These are phyloP conservation scores for Odocoileus virginianus DNA, from an alignment of 2,113 vertebrate species.

Conservation along the genomic window DNA sequence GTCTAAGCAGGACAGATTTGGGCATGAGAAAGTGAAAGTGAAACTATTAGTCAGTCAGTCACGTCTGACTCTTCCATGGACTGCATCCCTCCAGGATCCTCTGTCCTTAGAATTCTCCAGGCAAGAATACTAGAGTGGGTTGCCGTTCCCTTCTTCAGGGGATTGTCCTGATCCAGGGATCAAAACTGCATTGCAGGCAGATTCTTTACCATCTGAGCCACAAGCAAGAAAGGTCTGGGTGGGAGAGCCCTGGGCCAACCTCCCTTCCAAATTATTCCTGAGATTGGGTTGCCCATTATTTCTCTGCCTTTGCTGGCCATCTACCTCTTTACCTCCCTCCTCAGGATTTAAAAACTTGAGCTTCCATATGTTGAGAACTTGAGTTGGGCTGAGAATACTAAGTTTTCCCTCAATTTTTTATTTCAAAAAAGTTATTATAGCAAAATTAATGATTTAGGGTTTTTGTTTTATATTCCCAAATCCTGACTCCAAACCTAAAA, in stretches of 20 bases:
- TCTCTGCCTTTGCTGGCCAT: not conserved
- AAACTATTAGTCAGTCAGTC: not conserved
- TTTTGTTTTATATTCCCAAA: not conserved
- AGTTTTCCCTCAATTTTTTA: not conserved
- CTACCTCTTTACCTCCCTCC: not conserved
- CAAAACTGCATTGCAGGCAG: not conserved
- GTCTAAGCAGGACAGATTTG: not conserved
- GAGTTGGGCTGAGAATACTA: not conserved
- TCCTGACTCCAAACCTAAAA: not conserved
- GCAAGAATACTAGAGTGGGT: not conserved
- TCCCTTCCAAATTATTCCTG: not conserved
- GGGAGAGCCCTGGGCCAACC: rapidly evolving
- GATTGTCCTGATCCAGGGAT: not conserved
- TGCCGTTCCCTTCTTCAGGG: not conserved
- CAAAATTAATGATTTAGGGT: not conserved
- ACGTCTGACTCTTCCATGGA: not conserved
- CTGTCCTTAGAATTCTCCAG: not conserved
- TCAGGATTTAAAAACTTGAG: not conserved
- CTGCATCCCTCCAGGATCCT: not conserved
- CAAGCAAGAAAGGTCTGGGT: not conserved
- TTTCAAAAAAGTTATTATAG: not conserved
- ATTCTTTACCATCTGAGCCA: not conserved
- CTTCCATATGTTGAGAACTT: not conserved
- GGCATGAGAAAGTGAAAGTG: not conserved
- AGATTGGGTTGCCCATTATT: not conserved